Evolutionary conservation across 2,888 invertebrate genomes (phyloP).

Genomic region (Deroplatys truncata): DNA sequence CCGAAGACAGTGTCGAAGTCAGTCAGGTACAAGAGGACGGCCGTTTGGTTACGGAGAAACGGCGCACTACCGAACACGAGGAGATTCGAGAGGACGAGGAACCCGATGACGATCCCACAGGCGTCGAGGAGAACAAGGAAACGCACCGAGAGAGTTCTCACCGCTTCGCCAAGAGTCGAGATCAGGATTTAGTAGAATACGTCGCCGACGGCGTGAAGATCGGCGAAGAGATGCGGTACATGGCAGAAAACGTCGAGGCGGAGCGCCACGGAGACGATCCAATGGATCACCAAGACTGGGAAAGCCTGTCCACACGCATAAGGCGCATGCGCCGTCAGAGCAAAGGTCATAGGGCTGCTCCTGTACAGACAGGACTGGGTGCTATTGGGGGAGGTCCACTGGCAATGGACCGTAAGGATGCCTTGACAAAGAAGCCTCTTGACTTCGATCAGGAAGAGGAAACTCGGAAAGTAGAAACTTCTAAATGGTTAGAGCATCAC

Average conservation of each 20-base stretch:
- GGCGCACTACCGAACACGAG: conserved; percentile 79
- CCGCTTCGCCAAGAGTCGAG: conserved; percentile 65
- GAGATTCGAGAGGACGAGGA: conserved; percentile 73
- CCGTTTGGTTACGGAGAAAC: conserved; percentile 79
- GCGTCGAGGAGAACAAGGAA: conserved; percentile 44
- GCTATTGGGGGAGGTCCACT: background rate
- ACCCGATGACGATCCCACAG: conserved; percentile 54
- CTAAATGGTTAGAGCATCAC: conserved; percentile 87
- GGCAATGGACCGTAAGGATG: conserved; percentile 69
- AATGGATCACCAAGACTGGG: conserved; percentile 63
- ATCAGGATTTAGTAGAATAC: conserved; percentile 80
- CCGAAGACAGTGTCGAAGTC: conserved; percentile 63
- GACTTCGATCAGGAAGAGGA: conserved; percentile 86
- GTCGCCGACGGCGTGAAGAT: conserved; percentile 76
- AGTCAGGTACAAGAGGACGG: conserved; percentile 56
- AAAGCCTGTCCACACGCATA: conserved; percentile 72
- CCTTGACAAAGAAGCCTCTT: conserved; percentile 72
- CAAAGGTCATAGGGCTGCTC: conserved; percentile 30
- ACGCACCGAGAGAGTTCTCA: conserved; percentile 56
- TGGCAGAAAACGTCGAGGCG: conserved; percentile 78
- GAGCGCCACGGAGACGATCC: conserved; percentile 62
- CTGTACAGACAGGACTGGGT: background rate
- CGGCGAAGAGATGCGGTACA: conserved; percentile 75
- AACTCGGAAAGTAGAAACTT: conserved; percentile 83
- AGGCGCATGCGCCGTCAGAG: conserved; percentile 57